Evolutionary conservation across 2,113 vertebrate species (phyloP), one percentile per base, ranked within the genome.

Genomic region (Hyperopisus bebe): DNA sequence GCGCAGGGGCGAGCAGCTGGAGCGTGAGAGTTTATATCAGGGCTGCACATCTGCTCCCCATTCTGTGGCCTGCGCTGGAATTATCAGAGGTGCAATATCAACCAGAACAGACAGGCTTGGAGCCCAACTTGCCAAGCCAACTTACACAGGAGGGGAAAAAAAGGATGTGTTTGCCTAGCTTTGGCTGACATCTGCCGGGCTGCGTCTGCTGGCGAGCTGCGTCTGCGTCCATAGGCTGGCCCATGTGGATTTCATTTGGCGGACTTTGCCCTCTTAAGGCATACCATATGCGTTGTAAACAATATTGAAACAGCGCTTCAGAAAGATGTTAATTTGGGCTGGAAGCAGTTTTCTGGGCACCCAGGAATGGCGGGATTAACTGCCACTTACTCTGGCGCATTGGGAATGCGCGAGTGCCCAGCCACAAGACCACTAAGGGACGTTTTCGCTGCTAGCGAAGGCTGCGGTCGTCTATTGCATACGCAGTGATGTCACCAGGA

Each of bases 11-110:
- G 93, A 94, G 92, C 90, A 93, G 93, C 90, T 93, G 92, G 91
- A 94, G 92, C 93, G 94, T 94, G 90, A 94, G 91, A 94, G 94
- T 94, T 94, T 95, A 93, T 91, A 90, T 90, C 82, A 15, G 80
- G 87, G 62, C 77, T 1, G 13, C 93, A 93, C 92, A 94, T 94
- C 93, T 94, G 93, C 88, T 93, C 91, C 89, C 85, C 48, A 10
- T 27, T 27, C 77, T 82, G 31, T 35, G 35, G 77, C 70, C 89
- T 21, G 47, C 31, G 74, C 47, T 55, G 86, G 70, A 83, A 58
- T 90, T 83, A 88, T 53, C 90, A 66, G 86, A 87, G 84, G 85
- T 51, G 27, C 70, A 46, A 74, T 82, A 53, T 91, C 88, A 92
- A 90, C 91, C 93, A 91, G 94, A 90, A 89, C 93, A 95, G 47